phyloP scores from a whole-genome alignment of 1,140 invertebrate species.

The Lerema accius region DNA sequence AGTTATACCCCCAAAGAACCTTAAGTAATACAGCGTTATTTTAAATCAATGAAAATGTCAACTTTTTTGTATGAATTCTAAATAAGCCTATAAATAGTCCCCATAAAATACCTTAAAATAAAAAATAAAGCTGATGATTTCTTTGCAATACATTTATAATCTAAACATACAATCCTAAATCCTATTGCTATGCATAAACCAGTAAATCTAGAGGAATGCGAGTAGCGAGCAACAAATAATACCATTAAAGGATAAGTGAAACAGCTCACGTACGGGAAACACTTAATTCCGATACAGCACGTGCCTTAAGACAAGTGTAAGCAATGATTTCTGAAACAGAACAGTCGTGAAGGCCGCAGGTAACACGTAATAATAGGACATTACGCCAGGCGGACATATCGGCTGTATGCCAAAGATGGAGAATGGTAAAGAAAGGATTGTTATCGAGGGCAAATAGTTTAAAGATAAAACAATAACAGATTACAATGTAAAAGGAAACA shows the following conservation, averaged over 20 bases:
- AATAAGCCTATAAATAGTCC: too few species aligned
- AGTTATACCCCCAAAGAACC: too few species aligned
- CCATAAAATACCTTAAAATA: too few species aligned
- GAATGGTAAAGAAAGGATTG: conserved; percentile 23
- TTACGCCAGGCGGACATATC: conserved; percentile 67
- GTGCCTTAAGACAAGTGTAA: conserved; percentile 58
- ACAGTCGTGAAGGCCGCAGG: conserved; percentile 77
- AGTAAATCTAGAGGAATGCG: conserved; percentile 20
- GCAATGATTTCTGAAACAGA: conserved; percentile 63
- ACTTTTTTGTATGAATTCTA: too few species aligned
- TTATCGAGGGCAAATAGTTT: background rate
- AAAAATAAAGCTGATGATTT: too few species aligned
- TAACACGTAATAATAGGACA: conserved; percentile 67
- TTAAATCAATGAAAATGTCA: too few species aligned
- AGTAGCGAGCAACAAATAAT: conserved; percentile 25
- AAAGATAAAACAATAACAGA: background rate
- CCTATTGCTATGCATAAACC: conserved; percentile 1
- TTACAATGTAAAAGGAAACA: too few species aligned
- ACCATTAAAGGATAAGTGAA: conserved; percentile 31
- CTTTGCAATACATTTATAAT: background rate
- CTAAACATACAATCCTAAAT: background rate
- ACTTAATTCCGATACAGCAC: conserved; percentile 57
- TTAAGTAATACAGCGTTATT: too few species aligned
- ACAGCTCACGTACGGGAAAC: conserved; percentile 24
- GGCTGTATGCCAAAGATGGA: conserved; percentile 33